These are phyloP conservation scores for Drosophila tripunctata DNA, from an alignment of 2,888 invertebrate genomes.

Conservation along the genomic window DNA sequence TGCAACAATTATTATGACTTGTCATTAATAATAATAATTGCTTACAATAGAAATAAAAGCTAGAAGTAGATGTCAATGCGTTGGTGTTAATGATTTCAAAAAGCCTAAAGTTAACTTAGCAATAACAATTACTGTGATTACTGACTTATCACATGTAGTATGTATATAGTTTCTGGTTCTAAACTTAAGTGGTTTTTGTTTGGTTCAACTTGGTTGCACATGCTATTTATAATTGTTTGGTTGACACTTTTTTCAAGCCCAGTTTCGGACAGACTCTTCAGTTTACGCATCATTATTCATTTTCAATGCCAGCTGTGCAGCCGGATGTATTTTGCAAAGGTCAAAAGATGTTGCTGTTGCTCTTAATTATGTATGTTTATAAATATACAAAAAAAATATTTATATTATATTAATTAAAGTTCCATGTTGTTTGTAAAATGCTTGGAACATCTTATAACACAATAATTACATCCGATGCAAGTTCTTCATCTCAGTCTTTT, in stretches of 20 bases:
- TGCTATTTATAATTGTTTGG: constrained; percentile 30
- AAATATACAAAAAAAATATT: too few species aligned
- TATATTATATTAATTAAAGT: constrained; percentile 2
- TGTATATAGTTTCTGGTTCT: constrained; percentile 15
- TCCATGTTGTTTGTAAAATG: not conserved
- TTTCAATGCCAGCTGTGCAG: constrained; percentile 42
- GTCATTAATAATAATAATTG: constrained; percentile 66
- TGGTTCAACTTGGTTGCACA: constrained; percentile 41
- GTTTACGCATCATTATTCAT: constrained; percentile 32
- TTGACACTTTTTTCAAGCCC: constrained; percentile 36
- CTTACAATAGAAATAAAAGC: constrained; percentile 17
- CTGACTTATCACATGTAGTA: constrained; percentile 24
- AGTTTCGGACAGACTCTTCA: constrained; percentile 13
- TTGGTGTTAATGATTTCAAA: constrained; percentile 59
- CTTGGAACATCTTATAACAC: not conserved
- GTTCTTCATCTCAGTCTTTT: constrained; percentile 14
- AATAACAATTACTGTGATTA: constrained; percentile 26
- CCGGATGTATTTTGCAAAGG: constrained; percentile 42
- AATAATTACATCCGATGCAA: not conserved
- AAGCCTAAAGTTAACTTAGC: constrained; percentile 49
- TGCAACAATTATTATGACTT: constrained; percentile 53
- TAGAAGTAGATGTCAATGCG: constrained; percentile 44
- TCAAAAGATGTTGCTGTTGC: constrained; percentile 13
- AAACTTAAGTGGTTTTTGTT: constrained; percentile 25
- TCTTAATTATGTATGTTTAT: constrained; percentile 1